Conservation (phyloP, 2,888 invertebrate genomes). For the Vanessa cardui region DNA sequence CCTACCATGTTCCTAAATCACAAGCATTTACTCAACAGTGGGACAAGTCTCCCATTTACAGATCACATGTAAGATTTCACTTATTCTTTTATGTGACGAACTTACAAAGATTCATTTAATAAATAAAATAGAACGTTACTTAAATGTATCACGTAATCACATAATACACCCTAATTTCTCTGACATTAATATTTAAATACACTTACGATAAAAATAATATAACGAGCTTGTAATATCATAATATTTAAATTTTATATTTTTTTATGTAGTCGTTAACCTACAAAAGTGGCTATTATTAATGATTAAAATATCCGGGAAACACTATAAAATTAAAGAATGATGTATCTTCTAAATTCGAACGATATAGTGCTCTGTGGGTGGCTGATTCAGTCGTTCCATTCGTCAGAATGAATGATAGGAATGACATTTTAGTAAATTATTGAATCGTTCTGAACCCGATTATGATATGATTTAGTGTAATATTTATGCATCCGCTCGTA, state of each 20-base stretch:
- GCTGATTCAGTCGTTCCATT: conserved; percentile 27
- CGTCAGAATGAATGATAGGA: conserved; percentile 26
- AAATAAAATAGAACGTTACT: too few species aligned
- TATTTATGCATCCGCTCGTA: conserved; percentile 25
- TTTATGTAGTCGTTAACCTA: conserved; percentile 5
- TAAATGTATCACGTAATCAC: too few species aligned
- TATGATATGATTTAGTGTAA: conserved; percentile 30
- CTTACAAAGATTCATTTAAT: too few species aligned
- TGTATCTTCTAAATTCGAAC: conserved; percentile 7
- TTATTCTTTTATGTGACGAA: too few species aligned
- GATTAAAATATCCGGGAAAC: conserved; percentile 3
- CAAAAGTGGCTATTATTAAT: not conserved
- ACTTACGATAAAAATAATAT: too few species aligned
- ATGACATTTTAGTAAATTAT: conserved; percentile 33
- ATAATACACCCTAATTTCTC: too few species aligned
- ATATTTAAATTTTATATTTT: not conserved
- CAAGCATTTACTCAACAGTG: too few species aligned
- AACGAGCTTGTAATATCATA: not conserved
- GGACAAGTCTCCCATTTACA: too few species aligned
- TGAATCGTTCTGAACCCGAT: conserved; percentile 27
- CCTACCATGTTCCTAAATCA: too few species aligned
- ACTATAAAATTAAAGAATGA: conserved; percentile 18
- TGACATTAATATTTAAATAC: too few species aligned
- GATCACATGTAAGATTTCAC: too few species aligned
- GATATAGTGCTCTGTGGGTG: conserved; percentile 21